phyloP scores from a whole-genome alignment of 2,888 invertebrate genomes.

The Acleris cristana region DNA sequence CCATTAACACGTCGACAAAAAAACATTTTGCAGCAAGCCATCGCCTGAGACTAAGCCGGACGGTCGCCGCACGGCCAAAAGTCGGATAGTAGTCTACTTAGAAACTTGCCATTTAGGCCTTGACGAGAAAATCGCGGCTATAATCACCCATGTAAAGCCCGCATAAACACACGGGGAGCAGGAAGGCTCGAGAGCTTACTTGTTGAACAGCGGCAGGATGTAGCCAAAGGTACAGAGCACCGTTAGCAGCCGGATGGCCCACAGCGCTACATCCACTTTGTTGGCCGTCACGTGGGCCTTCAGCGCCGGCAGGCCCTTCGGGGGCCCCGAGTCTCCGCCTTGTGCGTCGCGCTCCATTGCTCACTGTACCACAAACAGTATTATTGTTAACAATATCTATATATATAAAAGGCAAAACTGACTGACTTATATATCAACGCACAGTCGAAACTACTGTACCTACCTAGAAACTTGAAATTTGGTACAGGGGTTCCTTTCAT shows the following conservation, averaged over 20 bases:
- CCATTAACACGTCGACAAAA: no score
- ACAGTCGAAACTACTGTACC: no score
- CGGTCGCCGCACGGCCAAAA: no score
- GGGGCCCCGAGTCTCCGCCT: slow-evolving; percentile 72
- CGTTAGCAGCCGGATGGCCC: slow-evolving; percentile 93
- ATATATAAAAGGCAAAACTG: not conserved
- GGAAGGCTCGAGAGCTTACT: slow-evolving; percentile 84
- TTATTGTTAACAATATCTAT: not conserved
- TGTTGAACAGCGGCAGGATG: slow-evolving; percentile 92
- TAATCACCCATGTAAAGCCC: no score
- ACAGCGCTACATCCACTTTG: slow-evolving; percentile 94
- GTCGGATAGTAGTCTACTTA: no score
- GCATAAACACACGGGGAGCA: not conserved
- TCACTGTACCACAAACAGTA: slow-evolving; percentile 39
- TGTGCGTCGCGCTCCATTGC: slow-evolving; percentile 65
- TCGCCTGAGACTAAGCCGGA: no score
- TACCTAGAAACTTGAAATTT: no score
- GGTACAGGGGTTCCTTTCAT: no score
- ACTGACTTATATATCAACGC: no score
- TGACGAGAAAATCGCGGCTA: no score
- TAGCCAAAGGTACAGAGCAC: slow-evolving; percentile 93
- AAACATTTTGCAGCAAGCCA: no score
- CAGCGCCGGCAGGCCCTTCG: slow-evolving; percentile 85
- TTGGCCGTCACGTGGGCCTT: slow-evolving; percentile 90
- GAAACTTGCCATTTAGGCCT: no score